Evolutionary conservation across 1,140 invertebrate species (phyloP).

Genomic region (Drosophila novamexicana): DNA sequence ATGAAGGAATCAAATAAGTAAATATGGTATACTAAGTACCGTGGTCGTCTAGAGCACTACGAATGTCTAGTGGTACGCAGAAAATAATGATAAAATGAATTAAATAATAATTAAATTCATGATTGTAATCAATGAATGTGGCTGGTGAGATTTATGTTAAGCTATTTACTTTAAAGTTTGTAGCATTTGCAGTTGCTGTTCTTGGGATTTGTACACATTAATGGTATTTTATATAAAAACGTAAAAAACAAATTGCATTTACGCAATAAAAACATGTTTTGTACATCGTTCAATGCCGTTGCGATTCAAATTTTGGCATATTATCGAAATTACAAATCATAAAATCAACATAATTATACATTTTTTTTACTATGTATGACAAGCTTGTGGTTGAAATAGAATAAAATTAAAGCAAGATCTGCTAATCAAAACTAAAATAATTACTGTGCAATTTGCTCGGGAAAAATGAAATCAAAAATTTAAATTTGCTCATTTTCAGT

Average conservation of each 20-base stretch:
- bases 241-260: conserved; percentile 84
- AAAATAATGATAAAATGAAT: conserved; percentile 18
- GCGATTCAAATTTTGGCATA: conserved; percentile 54
- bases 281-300: conserved; percentile 55
- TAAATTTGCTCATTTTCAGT: conserved; percentile 63
- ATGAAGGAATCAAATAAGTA: conserved; percentile 2
- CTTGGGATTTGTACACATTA: conserved; percentile 36
- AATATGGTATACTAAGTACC: conserved; percentile 8
- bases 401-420: background rate
- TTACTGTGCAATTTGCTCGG: conserved; percentile 64
- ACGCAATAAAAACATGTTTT: conserved; percentile 76
- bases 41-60: conserved; percentile 70
- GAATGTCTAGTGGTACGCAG: conserved; percentile 39
- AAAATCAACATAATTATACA: conserved; percentile 19
- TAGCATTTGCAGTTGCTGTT: conserved; percentile 42
- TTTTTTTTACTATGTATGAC: conserved; percentile 33
- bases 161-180: conserved; percentile 27
- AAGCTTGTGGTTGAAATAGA: conserved; percentile 46
- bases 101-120: conserved; percentile 24
- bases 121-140: conserved; percentile 39
- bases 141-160: conserved; percentile 47
- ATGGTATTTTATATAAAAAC: conserved; percentile 53
- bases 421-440: conserved; percentile 25
- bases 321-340: conserved; percentile 12
- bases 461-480: conserved; percentile 29